phyloP scores from a whole-genome alignment of 92 coral and sea anemone genomes.

The Epizoanthus illoricatus region DNA sequence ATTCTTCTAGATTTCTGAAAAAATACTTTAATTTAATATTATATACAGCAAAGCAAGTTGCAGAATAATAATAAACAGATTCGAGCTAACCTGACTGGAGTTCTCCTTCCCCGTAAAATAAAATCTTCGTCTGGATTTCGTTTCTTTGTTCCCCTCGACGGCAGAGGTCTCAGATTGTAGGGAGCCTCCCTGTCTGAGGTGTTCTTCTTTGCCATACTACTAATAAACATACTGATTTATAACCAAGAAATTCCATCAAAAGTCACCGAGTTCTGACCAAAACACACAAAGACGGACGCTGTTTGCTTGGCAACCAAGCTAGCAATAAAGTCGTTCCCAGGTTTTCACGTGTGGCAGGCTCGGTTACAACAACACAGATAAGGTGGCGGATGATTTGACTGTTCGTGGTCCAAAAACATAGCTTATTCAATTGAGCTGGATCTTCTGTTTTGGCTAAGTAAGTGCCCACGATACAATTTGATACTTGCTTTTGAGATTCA shows the following conservation, averaged over 20 bases:
- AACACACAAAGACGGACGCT: background rate
- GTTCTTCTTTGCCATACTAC: constrained; percentile 76
- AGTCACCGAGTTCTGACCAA: background rate
- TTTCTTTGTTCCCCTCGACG: constrained; percentile 80
- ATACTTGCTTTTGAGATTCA: background rate
- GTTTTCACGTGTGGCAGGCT: background rate
- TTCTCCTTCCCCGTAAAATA: constrained; percentile 77
- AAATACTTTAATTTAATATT: no score
- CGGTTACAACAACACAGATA: background rate
- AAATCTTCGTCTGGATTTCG: constrained; percentile 98
- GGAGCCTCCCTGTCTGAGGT: constrained; percentile 60
- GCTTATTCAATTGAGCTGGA: no score
- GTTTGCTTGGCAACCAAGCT: constrained; percentile 32
- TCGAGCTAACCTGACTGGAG: constrained; percentile 70
- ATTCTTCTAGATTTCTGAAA: no score
- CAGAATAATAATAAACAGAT: no score
- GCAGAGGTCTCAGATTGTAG: constrained; percentile 79
- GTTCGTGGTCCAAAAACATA: no score
- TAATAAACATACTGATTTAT: constrained; percentile 68
- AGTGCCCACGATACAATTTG: no score
- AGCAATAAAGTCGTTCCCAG: constrained; percentile 11
- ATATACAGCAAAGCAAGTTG: no score
- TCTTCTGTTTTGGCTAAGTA: no score
- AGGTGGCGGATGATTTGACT: background rate
- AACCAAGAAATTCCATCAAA: background rate